Base-by-base conservation (phyloP, 2,113 vertebrate species). In the Epinephelus moara region DNA sequence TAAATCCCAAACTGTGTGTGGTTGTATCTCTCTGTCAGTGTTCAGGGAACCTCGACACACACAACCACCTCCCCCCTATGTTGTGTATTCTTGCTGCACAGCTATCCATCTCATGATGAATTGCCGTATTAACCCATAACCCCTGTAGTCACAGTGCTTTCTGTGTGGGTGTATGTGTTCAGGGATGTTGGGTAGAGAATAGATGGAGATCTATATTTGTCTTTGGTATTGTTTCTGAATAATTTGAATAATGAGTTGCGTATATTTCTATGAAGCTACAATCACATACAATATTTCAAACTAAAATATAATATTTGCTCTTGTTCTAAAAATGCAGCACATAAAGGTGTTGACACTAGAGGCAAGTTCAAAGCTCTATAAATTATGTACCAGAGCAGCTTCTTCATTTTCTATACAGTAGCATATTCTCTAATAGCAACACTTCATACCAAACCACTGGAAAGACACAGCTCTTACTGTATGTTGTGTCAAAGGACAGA, bases 1-100 rank as follows among this genome's bases (percentile, higher is more conserved):
- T 89, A 80, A 85, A 92, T 92, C 76, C 66, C 68, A 59, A 3
- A 27, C 53, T 59, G 70, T 70, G 53, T 30, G 52, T 76, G 59
- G n/a, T 45, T 80, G 52, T 81, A 57, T 59, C 23, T 77, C 71
- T 82, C 63, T 61, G 52, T 70, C 75, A 71, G 19, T 84, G 64
- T 80, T 85, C 78, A 82, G 45, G 27, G 68, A 18, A 81, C 33
- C 69, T 53, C 52, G 27, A 49, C 25, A 68, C 7, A 47, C 42
- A 59, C 40, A 68, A 3, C 21, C 47, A 47, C 68, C 18, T n/a
- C 49, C 40, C 30, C 50, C 47, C 17, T 33, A 25, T 62, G 30
- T 42, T 76, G 14, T 81, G 33, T 70, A 75, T 70, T 72, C 17
- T 50, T 72, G 25, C 12, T 42, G 15, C 50, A 84, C 21, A 71